Base-by-base conservation (phyloP, 2,113 vertebrate species). In the Rhynchomys soricoides region DNA sequence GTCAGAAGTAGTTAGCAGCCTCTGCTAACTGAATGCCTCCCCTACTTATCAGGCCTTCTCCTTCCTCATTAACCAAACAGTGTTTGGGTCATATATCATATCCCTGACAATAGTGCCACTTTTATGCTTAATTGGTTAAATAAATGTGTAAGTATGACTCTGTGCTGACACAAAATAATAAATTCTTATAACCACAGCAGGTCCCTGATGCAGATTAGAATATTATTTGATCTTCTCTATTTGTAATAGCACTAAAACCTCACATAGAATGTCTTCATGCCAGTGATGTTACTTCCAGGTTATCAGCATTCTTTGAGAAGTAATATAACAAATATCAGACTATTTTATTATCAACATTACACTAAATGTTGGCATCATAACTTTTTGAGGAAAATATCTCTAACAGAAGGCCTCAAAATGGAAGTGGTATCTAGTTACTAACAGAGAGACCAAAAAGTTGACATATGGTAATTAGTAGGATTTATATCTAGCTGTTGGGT, bases 111-210 rank as follows among this genome's bases (percentile, higher is more conserved):
- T 97, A 98, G 96, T 97, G 87, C 74, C 89, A 97, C 83, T 98
- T 98, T 96, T 94, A 97, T 95, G 97, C 93, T 97, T 98, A 98
- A 98, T 98, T 98, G 95, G 86, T 98, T 98, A 97, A 98, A 98
- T 98, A 98, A 98, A 98, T 96, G 86, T 43, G 12, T 96, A 97
- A 98, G 98, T 98, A 97, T 96, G 71, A 79, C 95, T 93, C 64
- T 97, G 37, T 62, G 29, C 50, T 97, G 55, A 98, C 92, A 93
- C 90, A 97, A 57, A 97, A 74, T 45, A 94, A 55, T 71, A 98
- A 78, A 77, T 97, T 95, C 5, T 93, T 68, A 16, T 31, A 90
- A 91, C 48, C 90, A 78, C 1, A 45, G 74, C 22, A 87, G 95
- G 98, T 95, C 8, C 89, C 79, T 94, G n/a, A 71, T 24, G 19